phyloP scores from a whole-genome alignment of 1,140 invertebrate genomes.

The Brachionus asplanchnoidis region DNA sequence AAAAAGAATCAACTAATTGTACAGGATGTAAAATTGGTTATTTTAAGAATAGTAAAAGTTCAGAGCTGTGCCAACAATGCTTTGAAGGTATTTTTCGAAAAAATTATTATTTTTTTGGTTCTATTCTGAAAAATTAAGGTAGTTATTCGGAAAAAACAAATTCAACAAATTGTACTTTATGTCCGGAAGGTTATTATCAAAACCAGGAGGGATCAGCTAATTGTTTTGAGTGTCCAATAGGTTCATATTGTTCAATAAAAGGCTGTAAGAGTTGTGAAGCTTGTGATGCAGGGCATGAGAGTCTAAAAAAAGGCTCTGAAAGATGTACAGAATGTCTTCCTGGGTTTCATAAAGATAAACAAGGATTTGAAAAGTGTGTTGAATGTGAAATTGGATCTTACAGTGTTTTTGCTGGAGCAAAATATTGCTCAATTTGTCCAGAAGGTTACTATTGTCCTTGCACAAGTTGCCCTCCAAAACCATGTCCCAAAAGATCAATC shows the following conservation, averaged over 20 bases:
- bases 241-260: neutral
- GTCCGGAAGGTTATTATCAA: neutral
- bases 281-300: conserved; percentile 13
- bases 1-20: conserved; percentile 9
- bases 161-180: conserved; percentile 20
- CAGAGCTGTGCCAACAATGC: neutral
- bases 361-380: neutral
- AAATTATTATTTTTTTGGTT: neutral
- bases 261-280: conserved; percentile 8
- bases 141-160: neutral
- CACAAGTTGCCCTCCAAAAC: neutral
- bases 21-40: neutral
- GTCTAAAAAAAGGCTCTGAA: neutral
- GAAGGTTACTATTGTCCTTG: conserved; percentile 39
- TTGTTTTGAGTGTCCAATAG: neutral
- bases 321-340: neutral
- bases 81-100: neutral
- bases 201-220: neutral
- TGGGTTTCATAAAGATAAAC: conserved; percentile 27
- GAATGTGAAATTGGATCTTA: conserved; percentile 25
- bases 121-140: neutral
- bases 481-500: conserved; percentile 13
- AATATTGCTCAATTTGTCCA: conserved; percentile 12
- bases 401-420: neutral
- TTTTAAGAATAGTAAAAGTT: neutral